Conservation (phyloP, 1,140 invertebrate genomes). For the Teleogryllus occipitalis region DNA sequence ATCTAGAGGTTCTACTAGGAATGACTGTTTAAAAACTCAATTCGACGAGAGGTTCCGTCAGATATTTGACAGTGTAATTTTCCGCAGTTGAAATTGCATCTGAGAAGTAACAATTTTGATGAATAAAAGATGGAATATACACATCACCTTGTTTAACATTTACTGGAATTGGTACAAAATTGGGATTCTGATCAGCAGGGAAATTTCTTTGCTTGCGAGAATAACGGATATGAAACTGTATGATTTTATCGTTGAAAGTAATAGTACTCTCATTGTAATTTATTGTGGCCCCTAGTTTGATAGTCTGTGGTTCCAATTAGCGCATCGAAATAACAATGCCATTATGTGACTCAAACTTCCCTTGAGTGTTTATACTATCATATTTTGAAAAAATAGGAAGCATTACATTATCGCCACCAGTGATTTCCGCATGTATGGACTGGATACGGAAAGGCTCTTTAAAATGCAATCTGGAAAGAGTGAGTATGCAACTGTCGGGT, state of each 20-base stretch:
- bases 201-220: slow-evolving; percentile 10
- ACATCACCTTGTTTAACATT: slow-evolving; percentile 8
- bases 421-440: background rate
- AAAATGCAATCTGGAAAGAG: background rate
- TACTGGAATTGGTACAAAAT: background rate
- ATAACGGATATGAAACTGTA: background rate
- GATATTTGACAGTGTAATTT: too few species aligned
- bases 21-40: too few species aligned
- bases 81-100: too few species aligned
- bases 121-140: background rate
- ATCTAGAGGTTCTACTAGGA: too few species aligned
- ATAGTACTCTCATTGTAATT: too few species aligned
- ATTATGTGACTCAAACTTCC: background rate
- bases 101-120: too few species aligned
- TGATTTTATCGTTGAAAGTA: too few species aligned
- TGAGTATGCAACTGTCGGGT: too few species aligned
- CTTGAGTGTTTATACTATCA: background rate
- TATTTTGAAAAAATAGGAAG: background rate
- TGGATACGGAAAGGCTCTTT: background rate
- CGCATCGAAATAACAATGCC: background rate
- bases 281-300: too few species aligned
- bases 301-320: slow-evolving; percentile 1
- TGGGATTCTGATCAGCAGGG: background rate
- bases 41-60: too few species aligned
- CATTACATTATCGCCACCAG: background rate